Evolutionary conservation across 2,797 vertebrate genomes (phyloP), one percentile per base, ranked within the genome.

Genomic region (Galaxias olidus): DNA sequence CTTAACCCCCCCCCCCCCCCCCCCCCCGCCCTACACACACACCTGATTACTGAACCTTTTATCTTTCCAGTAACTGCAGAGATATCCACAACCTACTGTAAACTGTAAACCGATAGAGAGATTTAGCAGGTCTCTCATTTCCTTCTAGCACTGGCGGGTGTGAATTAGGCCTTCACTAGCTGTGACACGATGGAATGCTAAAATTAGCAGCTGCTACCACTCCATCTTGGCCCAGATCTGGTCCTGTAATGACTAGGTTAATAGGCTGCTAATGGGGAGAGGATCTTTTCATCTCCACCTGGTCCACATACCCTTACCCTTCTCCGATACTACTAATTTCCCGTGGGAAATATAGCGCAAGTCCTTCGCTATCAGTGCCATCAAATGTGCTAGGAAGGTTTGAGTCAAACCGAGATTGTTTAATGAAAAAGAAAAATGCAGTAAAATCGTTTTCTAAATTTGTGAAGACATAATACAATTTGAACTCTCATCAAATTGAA

Each of bases 211-310:
- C 7, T 18, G 65, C 50, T 41, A 57, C 66, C 71, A 54, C 61
- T 85, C 73, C 49, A 71, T 79, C 68, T 72, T 78, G 77, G 63
- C 73, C 75, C 74, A 80, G 83, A 84, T 80, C 75, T 85, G 65
- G 78, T 82, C 68, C 66, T 85, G 30, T 30, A 85, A 89, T 87
- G 87, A 91, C 88, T 87, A 76, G 84, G 86, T 91, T 92, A 91
- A 91, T 89, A 82, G 84, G 75, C 88, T 89, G 87, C 84, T 90
- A 87, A 89, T 84, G 71, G 30, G 59, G 75, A 69, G 72, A 69
- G 73, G 1, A 19, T 80, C 73, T 84, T 86, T 86, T 84, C 86
- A 88, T 89, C 82, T 83, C 65, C 80, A 82, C 78, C 81, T 84
- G 82, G 80, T 89, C 84, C 79, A 87, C 78, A 91, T 86, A 88